Conservation (phyloP, 2,888 invertebrate genomes). For the Lymantria dispar region DNA sequence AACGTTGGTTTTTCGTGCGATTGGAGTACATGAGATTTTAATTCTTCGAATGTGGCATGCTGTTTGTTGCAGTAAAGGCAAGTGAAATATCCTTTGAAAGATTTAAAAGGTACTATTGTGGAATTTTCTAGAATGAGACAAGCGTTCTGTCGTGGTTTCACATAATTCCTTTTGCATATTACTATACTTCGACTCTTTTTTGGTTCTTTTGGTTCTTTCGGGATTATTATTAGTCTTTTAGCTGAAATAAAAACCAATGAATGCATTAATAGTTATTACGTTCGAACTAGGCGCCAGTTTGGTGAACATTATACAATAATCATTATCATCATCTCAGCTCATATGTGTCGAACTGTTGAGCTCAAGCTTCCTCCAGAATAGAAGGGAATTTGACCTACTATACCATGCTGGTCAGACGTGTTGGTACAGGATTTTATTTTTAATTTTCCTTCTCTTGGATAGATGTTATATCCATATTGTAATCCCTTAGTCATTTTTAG, state of each 20-base stretch:
- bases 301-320: too few relatives aligned
- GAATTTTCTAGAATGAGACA: constrained; percentile 33
- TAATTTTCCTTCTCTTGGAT: too few relatives aligned
- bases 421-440: too few relatives aligned
- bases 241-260: not conserved
- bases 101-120: constrained; percentile 33
- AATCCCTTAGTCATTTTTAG: too few relatives aligned
- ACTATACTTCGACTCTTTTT: constrained; percentile 6
- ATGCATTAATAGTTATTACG: not conserved
- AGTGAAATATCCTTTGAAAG: constrained; percentile 30
- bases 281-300: too few relatives aligned
- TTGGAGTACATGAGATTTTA: constrained; percentile 22
- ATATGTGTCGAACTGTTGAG: too few relatives aligned
- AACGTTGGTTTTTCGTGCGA: constrained; percentile 18
- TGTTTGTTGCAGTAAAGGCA: constrained; percentile 35
- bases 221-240: not conserved
- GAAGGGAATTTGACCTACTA: too few relatives aligned
- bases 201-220: not conserved
- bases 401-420: too few relatives aligned
- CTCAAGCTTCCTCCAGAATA: too few relatives aligned
- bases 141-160: constrained; percentile 26
- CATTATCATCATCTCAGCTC: too few relatives aligned
- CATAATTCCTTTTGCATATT: constrained; percentile 9
- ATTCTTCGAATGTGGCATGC: constrained; percentile 18
- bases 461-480: too few relatives aligned